Conservation (phyloP, 2,113 vertebrate genomes). For the Petroica traversi region DNA sequence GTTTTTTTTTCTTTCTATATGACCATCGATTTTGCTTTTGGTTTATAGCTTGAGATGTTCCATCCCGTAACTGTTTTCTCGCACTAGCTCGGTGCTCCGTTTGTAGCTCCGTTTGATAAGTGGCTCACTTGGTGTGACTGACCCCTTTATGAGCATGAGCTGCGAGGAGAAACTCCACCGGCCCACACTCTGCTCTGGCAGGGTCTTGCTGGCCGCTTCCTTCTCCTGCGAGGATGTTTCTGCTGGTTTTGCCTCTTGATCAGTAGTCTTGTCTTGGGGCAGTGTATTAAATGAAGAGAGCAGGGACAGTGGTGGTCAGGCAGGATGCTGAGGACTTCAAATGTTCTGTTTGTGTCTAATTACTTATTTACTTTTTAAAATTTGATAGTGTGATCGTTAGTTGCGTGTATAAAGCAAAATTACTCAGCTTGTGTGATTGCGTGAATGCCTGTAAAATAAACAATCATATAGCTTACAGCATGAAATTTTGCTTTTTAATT, state of each 20-base stretch:
- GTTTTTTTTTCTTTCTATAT: neutral
- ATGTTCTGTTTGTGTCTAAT: neutral
- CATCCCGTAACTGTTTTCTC: neutral
- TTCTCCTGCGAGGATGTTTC: neutral
- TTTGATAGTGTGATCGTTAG: fast-evolving
- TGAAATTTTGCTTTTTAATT: neutral
- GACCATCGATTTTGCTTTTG: neutral
- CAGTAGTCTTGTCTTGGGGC: neutral
- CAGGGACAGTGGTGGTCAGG: neutral
- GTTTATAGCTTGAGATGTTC: neutral
- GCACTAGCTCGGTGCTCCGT: neutral
- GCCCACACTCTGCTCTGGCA: neutral
- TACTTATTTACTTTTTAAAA: neutral
- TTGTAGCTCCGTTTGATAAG: neutral
- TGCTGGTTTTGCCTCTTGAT: neutral
- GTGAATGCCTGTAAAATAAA: neutral
- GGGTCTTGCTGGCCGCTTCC: neutral
- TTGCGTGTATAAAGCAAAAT: neutral
- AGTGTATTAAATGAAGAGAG: neutral
- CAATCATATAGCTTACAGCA: fast-evolving
- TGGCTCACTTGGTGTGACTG: neutral
- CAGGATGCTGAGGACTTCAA: neutral
- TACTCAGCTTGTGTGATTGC: neutral
- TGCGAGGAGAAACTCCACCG: neutral
- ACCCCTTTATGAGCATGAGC: neutral